A percentile compares a stretch with the other conserved stretches of the same genome.
Conservation (phyloP, 2,797 vertebrate species). For the Rhinichthys osculus region DNA sequence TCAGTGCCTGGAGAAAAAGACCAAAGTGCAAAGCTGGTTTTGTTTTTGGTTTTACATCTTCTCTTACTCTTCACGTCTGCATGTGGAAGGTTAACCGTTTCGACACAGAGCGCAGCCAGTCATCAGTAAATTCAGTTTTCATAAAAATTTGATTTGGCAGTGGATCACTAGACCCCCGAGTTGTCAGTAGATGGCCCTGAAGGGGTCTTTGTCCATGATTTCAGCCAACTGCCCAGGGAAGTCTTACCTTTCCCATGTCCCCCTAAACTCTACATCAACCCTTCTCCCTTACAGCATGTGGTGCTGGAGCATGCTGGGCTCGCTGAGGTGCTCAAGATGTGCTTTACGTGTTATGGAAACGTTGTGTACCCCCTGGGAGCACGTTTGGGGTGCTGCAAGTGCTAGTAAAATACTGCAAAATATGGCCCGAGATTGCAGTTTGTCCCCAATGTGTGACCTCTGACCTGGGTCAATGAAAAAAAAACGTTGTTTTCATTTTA, state of each 20-base stretch:
- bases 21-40: conserved; percentile 59
- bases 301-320: conserved; percentile 24
- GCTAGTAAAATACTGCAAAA: conserved; percentile 27
- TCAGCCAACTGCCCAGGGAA: conserved; percentile 48
- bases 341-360: not conserved
- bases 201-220: conserved; percentile 29
- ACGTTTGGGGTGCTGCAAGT: conserved; percentile 11
- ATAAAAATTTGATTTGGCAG: conserved; percentile 31
- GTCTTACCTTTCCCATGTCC: conserved; percentile 54
- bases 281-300: conserved; percentile 24
- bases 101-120: conserved; percentile 47
- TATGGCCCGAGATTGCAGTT: not conserved
- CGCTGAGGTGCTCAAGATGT: conserved; percentile 14
- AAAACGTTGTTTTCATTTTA: conserved; percentile 41
- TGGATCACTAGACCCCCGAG: conserved; percentile 32
- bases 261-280: conserved; percentile 24
- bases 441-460: conserved; percentile 32
- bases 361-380: not conserved
- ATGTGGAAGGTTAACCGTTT: conserved; percentile 58
- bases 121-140: conserved; percentile 45
- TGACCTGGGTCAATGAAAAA: conserved; percentile 21
- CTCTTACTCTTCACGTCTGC: conserved; percentile 21
- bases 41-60: conserved; percentile 35
- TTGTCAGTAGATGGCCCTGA: conserved; percentile 28
- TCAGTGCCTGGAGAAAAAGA: conserved; percentile 51